Base-by-base conservation (phyloP, 2,888 invertebrate species). In the Lasioglossum vierecki region DNA sequence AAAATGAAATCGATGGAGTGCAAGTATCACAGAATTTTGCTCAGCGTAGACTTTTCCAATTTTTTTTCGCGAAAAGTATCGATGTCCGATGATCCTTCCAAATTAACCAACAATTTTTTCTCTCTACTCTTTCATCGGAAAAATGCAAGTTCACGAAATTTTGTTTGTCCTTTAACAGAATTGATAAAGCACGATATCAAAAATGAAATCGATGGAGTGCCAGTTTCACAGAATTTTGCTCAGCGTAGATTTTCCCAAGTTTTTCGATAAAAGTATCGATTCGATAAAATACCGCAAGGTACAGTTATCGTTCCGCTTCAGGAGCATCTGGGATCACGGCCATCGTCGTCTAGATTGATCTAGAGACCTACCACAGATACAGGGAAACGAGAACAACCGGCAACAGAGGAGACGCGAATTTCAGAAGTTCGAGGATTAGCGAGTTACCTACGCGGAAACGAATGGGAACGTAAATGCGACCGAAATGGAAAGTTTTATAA, bases 401-500 rank as follows among this genome's bases (percentile, higher is more conserved):
- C 35, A 66, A 1, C 63, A 63, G 63, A 0, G 30, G 35, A 35
- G 3, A 35, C 66, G 66, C 22, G 35, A 66, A 66, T 66, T 66
- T 35, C 30, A 66, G 66, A 66, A 66, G 66, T 66, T 66, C 13
- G 26, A 26, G 26, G 60, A 60, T 35, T 18, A 30, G 18, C 35
- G 66, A 66, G 66, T 8, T n/a, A 53, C 22, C 30, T 22, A 18
- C 66, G 66, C 63, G 63, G 30, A 63, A 66, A 30, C 66, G 66
- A 66, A 66, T 18, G 8, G 6, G 22, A 18, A 15, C 63, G 6
- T 30, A 53, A 53, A 63, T 30, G 26, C 30, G 9, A 3, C 15
- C 66, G 66, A 66, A 66, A 66, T 30, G 66, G 66, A 66, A 66
- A 66, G 66, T 66, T 66, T 66, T 18, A 66, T 66, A 66, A 66